Evolutionary conservation across 2,113 vertebrate species (phyloP).

Genomic region (Tapirus terrestris): DNA sequence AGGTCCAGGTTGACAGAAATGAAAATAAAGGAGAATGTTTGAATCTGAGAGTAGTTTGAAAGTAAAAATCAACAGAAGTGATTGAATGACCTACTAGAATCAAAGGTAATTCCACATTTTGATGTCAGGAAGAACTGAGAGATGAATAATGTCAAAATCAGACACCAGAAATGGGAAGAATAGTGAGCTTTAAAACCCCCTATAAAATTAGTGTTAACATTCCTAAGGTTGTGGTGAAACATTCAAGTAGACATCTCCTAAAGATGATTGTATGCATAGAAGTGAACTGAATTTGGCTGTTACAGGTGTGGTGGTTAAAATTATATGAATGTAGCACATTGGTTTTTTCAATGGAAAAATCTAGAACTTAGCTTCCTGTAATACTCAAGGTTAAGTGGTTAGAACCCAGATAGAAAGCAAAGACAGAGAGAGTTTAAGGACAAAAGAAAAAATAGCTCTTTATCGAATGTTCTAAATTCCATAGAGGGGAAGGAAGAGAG

Average conservation of each 20-base stretch:
- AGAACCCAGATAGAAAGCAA: background rate
- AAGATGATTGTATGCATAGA: background rate
- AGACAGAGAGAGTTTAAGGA: background rate
- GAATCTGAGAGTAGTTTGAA: background rate
- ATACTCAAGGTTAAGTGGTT: background rate
- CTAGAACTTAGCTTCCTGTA: background rate
- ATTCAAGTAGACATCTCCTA: background rate
- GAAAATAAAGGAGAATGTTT: background rate
- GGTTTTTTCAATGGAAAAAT: background rate
- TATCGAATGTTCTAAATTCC: background rate
- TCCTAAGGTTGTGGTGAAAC: background rate
- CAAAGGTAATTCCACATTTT: background rate
- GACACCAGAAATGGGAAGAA: background rate
- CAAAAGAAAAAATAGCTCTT: background rate
- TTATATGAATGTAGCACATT: background rate
- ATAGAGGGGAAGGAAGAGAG: background rate
- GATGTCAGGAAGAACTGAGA: background rate
- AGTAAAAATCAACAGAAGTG: background rate
- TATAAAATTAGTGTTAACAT: background rate
- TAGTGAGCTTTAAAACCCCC: background rate
- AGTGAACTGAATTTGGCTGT: background rate
- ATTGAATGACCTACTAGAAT: background rate
- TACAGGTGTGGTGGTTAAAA: background rate
- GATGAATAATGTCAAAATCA: background rate
- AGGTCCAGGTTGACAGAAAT: background rate